Evolutionary conservation across 2,797 vertebrate species (phyloP).

Genomic region (Sciaenops ocellatus): DNA sequence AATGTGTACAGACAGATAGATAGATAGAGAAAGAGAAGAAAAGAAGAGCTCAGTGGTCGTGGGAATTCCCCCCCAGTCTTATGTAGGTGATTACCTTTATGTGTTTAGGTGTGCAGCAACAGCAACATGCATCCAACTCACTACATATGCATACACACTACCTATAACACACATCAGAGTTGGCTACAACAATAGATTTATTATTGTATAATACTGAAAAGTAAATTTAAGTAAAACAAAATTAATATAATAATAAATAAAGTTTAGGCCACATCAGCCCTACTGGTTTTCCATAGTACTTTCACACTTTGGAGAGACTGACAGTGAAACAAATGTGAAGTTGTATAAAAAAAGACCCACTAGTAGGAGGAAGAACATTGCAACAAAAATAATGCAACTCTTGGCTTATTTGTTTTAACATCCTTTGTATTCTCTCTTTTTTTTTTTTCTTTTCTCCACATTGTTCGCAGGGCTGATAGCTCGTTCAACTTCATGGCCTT

Average conservation of each 20-base stretch:
- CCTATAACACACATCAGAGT: too few species aligned
- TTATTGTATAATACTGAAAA: background rate
- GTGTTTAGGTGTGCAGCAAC: too few species aligned
- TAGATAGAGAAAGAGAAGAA: too few species aligned
- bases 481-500: slow-evolving; percentile 99
- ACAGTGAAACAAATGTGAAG: slow-evolving; percentile 3
- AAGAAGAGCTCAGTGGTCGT: too few species aligned
- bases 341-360: background rate
- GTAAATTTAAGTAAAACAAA: background rate
- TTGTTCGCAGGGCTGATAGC: slow-evolving; percentile 91
- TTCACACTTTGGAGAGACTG: background rate
- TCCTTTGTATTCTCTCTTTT: slow-evolving; percentile 12
- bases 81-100: too few species aligned
- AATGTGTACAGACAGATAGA: too few species aligned
- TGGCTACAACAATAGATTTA: background rate
- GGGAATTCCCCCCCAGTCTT: too few species aligned
- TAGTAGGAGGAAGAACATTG: slow-evolving; percentile 14
- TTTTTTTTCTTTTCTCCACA: slow-evolving; percentile 7
- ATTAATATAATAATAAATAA: background rate
- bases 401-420: background rate
- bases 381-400: slow-evolving; percentile 29
- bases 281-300: background rate
- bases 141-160: too few species aligned
- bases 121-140: too few species aligned
- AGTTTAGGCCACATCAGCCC: rapidly evolving